Percentiles rank a stretch among this genome's conserved stretches.
Conservation (phyloP, 2,113 vertebrate species). For the Prunella himalayana region DNA sequence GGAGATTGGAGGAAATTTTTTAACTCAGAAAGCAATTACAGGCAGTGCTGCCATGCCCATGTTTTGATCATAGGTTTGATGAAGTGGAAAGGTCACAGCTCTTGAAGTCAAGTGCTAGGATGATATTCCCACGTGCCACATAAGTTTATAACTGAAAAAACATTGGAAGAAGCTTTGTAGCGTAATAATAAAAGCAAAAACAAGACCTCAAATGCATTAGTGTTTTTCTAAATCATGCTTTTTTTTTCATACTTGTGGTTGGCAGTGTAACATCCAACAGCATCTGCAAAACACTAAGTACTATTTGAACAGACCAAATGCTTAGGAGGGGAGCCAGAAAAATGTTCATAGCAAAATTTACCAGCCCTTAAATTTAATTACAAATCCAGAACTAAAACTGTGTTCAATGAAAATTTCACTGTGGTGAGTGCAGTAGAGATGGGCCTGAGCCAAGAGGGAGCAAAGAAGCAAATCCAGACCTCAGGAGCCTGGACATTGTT, state of each 20-base stretch:
- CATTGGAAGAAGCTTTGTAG: background rate
- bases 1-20: background rate
- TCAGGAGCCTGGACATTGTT: background rate
- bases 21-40: background rate
- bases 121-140: background rate
- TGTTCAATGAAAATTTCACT: slow-evolving; percentile 6
- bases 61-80: background rate
- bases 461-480: background rate
- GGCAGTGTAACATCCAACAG: background rate
- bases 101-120: background rate
- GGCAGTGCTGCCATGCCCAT: background rate
- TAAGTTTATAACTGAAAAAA: background rate
- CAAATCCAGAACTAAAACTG: slow-evolving; percentile 5
- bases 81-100: slow-evolving; percentile 7
- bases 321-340: slow-evolving; percentile 25
- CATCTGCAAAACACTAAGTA: slow-evolving; percentile 36
- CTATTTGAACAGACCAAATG: slow-evolving; percentile 24
- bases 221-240: background rate
- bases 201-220: background rate
- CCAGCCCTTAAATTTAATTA: slow-evolving; percentile 41
- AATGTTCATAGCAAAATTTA: slow-evolving; percentile 35
- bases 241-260: background rate
- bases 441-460: background rate
- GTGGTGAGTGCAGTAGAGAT: background rate
- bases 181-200: background rate